Percentiles rank a stretch among this genome's conserved stretches.
These are phyloP conservation scores for Himalopsyche japonica DNA, from an alignment of 2,888 invertebrate genomes.

Conservation along the genomic window DNA sequence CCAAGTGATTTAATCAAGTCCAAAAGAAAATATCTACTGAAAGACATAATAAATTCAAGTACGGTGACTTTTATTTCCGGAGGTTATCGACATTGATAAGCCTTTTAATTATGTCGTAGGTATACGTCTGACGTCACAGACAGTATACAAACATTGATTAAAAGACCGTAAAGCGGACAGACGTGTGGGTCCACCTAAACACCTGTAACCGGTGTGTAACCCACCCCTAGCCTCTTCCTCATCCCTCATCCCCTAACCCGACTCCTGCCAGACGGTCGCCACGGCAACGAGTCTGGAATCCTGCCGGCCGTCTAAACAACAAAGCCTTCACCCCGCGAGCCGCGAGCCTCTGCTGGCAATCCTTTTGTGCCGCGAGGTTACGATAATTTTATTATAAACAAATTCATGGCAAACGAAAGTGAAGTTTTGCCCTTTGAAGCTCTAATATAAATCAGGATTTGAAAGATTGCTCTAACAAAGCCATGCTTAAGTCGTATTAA, in stretches of 20 bases:
- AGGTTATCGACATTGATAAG: background rate
- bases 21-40: too few species aligned
- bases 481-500: too few species aligned
- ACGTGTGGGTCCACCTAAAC: slow-evolving; percentile 6
- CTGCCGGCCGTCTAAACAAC: slow-evolving; percentile 35
- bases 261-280: slow-evolving; percentile 25
- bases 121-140: background rate
- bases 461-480: too few species aligned
- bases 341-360: slow-evolving; percentile 6
- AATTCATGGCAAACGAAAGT: background rate
- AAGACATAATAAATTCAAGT: background rate
- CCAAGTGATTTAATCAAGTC: too few species aligned
- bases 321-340: background rate
- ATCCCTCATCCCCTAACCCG: background rate
- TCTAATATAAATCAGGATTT: too few species aligned
- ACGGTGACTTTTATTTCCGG: background rate
- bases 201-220: slow-evolving; percentile 15
- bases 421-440: background rate
- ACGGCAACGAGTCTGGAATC: slow-evolving; percentile 39
- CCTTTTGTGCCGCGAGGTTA: background rate
- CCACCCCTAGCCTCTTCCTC: background rate
- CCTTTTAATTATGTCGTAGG: background rate
- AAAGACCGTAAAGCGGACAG: background rate
- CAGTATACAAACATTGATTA: background rate
- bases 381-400: background rate